phyloP scores from a whole-genome alignment of 2,888 invertebrate species.

The Hirtodrosophila duncani region DNA sequence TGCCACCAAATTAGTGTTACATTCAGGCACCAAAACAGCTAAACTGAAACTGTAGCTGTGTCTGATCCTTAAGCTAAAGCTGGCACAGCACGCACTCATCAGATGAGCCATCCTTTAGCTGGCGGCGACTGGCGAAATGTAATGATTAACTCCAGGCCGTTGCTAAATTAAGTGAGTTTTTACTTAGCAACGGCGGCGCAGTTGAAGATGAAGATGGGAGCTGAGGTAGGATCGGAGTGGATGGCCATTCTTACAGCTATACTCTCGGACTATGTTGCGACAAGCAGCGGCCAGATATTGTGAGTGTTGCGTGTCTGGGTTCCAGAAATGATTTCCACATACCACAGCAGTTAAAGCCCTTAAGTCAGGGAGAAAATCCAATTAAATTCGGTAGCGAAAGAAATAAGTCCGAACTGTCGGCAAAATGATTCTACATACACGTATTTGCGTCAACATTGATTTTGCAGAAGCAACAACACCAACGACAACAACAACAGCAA shows the following conservation, averaged over 20 bases:
- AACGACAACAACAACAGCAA: constrained; percentile 6
- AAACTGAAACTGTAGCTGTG: too few species aligned
- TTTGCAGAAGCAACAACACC: constrained; percentile 54
- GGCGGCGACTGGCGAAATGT: constrained; percentile 51
- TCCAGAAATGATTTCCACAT: constrained; percentile 72
- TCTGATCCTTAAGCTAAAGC: constrained; percentile 37
- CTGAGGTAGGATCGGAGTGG: not conserved
- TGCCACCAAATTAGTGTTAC: too few species aligned
- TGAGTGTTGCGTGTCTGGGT: constrained; percentile 61
- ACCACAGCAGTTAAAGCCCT: constrained; percentile 73
- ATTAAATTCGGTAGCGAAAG: constrained; percentile 75
- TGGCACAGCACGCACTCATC: constrained; percentile 39
- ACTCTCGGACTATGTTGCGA: constrained; percentile 9
- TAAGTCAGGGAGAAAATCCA: constrained; percentile 74
- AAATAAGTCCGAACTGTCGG: constrained; percentile 75
- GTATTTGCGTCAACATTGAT: constrained; percentile 75
- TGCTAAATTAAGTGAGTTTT: constrained; percentile 74
- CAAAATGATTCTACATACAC: constrained; percentile 74
- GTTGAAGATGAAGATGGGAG: not conserved
- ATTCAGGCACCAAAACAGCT: too few species aligned
- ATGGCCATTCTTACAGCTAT: not conserved
- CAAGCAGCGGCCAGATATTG: too few species aligned
- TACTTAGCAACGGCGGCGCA: constrained; percentile 34
- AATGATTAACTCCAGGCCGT: constrained; percentile 69
- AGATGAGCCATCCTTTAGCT: constrained; percentile 32